Evolutionary conservation across 2,888 invertebrate species (phyloP).

Genomic region (Pterobdella sp.): DNA sequence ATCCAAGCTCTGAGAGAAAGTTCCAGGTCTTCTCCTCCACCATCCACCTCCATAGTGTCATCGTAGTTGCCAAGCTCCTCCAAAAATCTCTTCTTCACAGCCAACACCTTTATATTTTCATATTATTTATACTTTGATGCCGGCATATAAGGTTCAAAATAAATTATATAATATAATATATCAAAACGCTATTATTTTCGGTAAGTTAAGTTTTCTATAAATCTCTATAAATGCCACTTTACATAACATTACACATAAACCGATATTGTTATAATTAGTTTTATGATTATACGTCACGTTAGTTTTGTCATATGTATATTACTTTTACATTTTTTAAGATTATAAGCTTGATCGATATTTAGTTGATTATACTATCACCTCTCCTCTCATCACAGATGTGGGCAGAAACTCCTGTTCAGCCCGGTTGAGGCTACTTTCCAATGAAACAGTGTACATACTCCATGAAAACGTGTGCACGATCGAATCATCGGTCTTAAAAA

Average conservation of each 20-base stretch:
- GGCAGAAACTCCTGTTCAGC: conserved; percentile 6
- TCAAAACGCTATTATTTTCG: too few species aligned
- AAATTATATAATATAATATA: too few species aligned
- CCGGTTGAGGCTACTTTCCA: conserved; percentile 28
- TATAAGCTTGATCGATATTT: too few species aligned
- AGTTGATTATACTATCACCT: too few species aligned
- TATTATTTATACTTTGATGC: neutral
- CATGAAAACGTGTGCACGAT: conserved; percentile 33
- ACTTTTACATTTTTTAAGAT: too few species aligned
- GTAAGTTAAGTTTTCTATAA: too few species aligned
- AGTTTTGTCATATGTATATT: too few species aligned
- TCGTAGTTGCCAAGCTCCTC: conserved; percentile 36
- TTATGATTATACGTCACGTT: too few species aligned
- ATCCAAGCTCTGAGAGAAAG: conserved; percentile 39
- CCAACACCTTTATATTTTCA: conserved; percentile 30
- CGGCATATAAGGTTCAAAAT: neutral
- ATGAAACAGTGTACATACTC: conserved; percentile 35
- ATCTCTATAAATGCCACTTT: too few species aligned
- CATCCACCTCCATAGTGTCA: conserved; percentile 32
- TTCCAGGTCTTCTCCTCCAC: conserved; percentile 33
- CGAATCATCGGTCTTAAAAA: conserved; percentile 34
- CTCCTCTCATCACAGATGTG: conserved; percentile 37
- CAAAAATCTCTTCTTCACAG: conserved; percentile 36
- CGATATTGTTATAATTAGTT: too few species aligned
- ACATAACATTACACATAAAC: too few species aligned